A percentile compares a stretch with the other conserved stretches of the same genome.
Evolutionary conservation across 2,888 invertebrate genomes (phyloP).

Genomic region (Agapostemon virescens): DNA sequence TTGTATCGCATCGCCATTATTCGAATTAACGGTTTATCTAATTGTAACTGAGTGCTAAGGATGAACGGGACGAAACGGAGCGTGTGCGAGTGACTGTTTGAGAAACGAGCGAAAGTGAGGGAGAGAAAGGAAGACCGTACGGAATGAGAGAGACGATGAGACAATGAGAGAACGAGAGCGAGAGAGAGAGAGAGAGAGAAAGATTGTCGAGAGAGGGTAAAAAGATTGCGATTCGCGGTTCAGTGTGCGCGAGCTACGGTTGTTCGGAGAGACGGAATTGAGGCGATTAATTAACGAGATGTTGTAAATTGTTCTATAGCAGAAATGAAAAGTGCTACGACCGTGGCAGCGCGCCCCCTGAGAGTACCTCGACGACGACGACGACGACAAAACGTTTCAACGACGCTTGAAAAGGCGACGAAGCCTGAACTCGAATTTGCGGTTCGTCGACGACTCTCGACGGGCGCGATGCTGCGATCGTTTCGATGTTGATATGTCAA

Average conservation of each 20-base stretch:
- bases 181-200: slow-evolving; percentile 8
- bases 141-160: neutral
- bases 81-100: neutral
- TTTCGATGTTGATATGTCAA: slow-evolving; percentile 79
- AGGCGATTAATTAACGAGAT: slow-evolving; percentile 71
- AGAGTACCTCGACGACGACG: slow-evolving; percentile 26
- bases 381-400: too few relatives aligned
- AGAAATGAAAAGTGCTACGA: slow-evolving; percentile 73
- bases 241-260: slow-evolving; percentile 51
- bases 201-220: slow-evolving; percentile 17
- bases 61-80: slow-evolving; percentile 25
- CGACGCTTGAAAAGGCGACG: neutral
- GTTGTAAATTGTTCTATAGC: slow-evolving; percentile 76
- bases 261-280: slow-evolving; percentile 72
- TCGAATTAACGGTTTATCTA: slow-evolving; percentile 60
- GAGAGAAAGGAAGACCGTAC: neutral
- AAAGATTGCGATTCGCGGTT: slow-evolving; percentile 47
- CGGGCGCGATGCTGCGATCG: slow-evolving; percentile 66
- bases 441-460: slow-evolving; percentile 38
- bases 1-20: slow-evolving; percentile 57
- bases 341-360: slow-evolving; percentile 67
- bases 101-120: neutral
- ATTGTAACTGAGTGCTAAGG: slow-evolving; percentile 60
- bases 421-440: neutral
- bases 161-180: neutral